A percentile compares a stretch with the other conserved stretches of the same genome.
phyloP scores from a whole-genome alignment of 2,113 vertebrate genomes.

The Grammomys dolichurus region DNA sequence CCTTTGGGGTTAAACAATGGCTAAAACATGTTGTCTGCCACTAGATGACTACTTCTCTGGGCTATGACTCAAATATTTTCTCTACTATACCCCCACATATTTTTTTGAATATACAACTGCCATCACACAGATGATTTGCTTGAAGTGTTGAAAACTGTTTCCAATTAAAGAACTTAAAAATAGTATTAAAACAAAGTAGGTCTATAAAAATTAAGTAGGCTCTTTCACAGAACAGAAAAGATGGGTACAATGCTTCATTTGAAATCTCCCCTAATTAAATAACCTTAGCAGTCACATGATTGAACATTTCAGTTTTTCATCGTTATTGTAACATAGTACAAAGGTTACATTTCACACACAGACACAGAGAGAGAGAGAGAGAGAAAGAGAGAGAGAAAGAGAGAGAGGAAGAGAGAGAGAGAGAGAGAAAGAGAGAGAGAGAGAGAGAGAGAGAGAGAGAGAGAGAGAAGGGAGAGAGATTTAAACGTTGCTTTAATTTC shows the following conservation, averaged over 20 bases:
- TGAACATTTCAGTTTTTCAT: neutral
- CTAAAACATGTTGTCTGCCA: neutral
- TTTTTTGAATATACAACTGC: neutral
- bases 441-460: neutral
- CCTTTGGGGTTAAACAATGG: neutral
- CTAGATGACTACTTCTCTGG: neutral
- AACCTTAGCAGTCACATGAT: neutral
- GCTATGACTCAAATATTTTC: neutral
- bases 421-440: neutral
- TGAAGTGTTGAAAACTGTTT: neutral
- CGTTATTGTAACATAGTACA: neutral
- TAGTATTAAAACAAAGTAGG: neutral
- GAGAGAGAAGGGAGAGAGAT: neutral
- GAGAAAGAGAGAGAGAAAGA: neutral
- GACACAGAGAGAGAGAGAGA: neutral
- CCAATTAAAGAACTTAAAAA: neutral
- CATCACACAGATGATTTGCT: neutral
- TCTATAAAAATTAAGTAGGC: neutral
- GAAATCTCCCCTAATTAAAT: neutral
- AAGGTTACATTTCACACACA: neutral
- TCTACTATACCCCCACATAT: neutral
- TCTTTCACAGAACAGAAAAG: neutral
- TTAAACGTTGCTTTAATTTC: neutral
- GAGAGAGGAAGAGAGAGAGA: neutral
- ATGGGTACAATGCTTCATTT: neutral